phyloP scores from a whole-genome alignment of 2,113 vertebrate genomes.

The Tapirus terrestris region DNA sequence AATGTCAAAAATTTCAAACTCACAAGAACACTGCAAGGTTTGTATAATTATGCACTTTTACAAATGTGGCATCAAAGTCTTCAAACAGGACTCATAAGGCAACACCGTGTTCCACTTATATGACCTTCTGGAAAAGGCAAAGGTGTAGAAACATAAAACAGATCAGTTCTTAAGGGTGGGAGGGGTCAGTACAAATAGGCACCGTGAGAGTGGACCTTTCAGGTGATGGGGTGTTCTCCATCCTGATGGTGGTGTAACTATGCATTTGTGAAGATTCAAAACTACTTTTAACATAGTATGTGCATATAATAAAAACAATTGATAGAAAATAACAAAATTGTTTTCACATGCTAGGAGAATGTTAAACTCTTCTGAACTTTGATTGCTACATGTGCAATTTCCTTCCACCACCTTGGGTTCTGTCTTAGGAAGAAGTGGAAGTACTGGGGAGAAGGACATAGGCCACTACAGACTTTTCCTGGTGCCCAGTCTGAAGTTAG shows the following conservation, averaged over 20 bases:
- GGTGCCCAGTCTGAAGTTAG: background rate
- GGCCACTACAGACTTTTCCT: background rate
- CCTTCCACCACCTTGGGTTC: background rate
- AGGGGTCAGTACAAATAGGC: background rate
- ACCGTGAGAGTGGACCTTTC: background rate
- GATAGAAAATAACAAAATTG: background rate
- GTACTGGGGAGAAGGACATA: background rate
- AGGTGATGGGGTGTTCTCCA: background rate
- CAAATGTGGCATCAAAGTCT: background rate
- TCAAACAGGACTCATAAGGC: background rate
- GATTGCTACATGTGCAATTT: background rate
- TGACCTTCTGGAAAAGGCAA: background rate
- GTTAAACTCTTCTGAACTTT: background rate
- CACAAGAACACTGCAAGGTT: background rate
- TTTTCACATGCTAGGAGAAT: background rate
- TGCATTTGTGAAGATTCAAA: background rate
- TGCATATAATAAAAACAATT: background rate
- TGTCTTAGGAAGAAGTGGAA: background rate
- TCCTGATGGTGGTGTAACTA: background rate
- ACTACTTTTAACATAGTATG: background rate
- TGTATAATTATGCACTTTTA: background rate
- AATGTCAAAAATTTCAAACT: background rate
- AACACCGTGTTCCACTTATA: background rate
- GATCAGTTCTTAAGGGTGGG: background rate
- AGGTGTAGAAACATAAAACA: background rate